These are phyloP conservation scores for Falco peregrinus DNA, from an alignment of 2,797 vertebrate species.

Conservation along the genomic window DNA sequence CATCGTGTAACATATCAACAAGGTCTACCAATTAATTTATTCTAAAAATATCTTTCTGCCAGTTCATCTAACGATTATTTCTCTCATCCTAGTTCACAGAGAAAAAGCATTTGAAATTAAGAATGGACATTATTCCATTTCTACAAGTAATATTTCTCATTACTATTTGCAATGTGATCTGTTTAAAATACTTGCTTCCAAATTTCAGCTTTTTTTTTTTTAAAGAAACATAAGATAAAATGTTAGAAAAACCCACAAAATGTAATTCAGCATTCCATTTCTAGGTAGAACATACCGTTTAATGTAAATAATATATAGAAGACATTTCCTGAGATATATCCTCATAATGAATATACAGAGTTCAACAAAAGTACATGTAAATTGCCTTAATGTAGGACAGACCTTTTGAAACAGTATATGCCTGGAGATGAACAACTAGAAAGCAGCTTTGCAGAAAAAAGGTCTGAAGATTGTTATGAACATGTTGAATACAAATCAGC, in stretches of 20 bases:
- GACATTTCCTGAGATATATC: neutral
- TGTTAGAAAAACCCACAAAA: neutral
- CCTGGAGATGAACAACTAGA: neutral
- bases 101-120: neutral
- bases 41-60: neutral
- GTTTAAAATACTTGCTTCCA: neutral
- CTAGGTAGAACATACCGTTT: neutral
- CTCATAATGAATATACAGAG: neutral
- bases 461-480: neutral
- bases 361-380: neutral
- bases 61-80: neutral
- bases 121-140: neutral
- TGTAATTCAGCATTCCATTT: neutral
- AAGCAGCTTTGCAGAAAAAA: neutral
- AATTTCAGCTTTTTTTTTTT: neutral
- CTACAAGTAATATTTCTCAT: neutral
- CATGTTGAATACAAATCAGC: neutral
- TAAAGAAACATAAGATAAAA: neutral
- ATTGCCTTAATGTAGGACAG: neutral
- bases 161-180: neutral
- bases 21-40: neutral
- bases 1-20: neutral
- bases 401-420: neutral
- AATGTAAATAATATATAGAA: neutral
- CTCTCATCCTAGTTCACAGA: neutral